Evolutionary conservation across 2,113 vertebrate species (phyloP).

Genomic region (Baryphthengus martii): DNA sequence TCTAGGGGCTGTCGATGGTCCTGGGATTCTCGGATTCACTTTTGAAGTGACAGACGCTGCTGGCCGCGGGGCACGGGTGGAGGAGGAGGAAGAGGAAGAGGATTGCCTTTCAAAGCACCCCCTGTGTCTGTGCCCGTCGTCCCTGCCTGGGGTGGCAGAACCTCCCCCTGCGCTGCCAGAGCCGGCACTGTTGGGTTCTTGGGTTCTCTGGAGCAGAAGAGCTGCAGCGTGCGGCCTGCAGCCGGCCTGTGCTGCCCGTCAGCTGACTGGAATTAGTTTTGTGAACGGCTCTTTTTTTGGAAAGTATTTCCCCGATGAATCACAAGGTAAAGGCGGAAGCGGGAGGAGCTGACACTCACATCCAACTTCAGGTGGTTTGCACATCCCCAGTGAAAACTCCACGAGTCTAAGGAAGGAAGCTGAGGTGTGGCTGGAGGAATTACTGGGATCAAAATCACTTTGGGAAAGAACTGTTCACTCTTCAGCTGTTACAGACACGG

Average conservation of each 20-base stretch:
- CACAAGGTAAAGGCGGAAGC: not conserved
- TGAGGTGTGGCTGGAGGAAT: not conserved
- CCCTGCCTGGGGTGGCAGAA: not conserved
- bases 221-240: not conserved
- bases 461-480: not conserved
- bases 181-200: not conserved
- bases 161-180: accelerated
- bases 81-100: not conserved
- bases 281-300: not conserved
- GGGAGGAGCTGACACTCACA: not conserved
- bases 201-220: not conserved
- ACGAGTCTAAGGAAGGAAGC: not conserved
- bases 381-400: not conserved
- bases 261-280: not conserved
- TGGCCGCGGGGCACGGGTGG: not conserved
- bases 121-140: accelerated
- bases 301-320: not conserved
- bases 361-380: not conserved
- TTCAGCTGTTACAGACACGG: not conserved
- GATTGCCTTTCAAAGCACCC: not conserved
- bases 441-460: not conserved
- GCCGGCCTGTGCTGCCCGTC: not conserved
- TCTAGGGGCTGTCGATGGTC: too few relatives aligned
- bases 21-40: not conserved
- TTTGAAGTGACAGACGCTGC: not conserved